Evolutionary conservation across 2,888 invertebrate species (phyloP), one percentile per base, ranked within the genome.

Genomic region (Standfussiana lucernea): DNA sequence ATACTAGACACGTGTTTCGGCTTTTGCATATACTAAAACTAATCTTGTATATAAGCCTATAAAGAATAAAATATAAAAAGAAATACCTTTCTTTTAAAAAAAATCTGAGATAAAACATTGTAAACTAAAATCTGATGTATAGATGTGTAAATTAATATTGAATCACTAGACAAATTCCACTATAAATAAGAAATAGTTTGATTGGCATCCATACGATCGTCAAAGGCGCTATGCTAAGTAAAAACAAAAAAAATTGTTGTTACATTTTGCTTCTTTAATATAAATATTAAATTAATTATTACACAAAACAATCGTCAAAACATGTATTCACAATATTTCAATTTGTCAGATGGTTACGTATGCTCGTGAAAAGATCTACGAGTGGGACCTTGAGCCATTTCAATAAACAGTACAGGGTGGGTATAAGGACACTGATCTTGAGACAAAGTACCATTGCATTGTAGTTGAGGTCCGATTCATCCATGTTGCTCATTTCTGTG

Each of bases 361-460:
- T 35, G 45, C 70, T 73, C 6, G 70, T 76, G 24, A 89, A 82
- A 6, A 91, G 66, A 1, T 88, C 74, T 0, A 83, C 37, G 0
- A 90, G 7, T 0, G 90, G 89, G 40, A 86, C 76, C 50, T 86
- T 89, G 0, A 92, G 77, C 90, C 90, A 90, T 56, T 90, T 91
- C 15, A 89, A 64, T 10, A 93, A 70, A 62, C 88, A 92, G 75
- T 91, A 93, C 21, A 92, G n/a, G 0, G 88, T 83, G 0, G 93
- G 92, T 68, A 93, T 81, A 5, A 93, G 18, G 4, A 92, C 81
- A 37, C 89, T 89, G 47, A 93, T 77, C 78, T 91, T 92, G 5
- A 92, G 73, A 77, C 89, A 92, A 8, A 86, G 45, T 2, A 79
- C 18, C 2, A 89, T 69, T 28, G 85, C 59, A 67, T 66, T 72